Evolutionary conservation across 2,797 vertebrate species (phyloP).

Genomic region (Toxotes lorentzi): DNA sequence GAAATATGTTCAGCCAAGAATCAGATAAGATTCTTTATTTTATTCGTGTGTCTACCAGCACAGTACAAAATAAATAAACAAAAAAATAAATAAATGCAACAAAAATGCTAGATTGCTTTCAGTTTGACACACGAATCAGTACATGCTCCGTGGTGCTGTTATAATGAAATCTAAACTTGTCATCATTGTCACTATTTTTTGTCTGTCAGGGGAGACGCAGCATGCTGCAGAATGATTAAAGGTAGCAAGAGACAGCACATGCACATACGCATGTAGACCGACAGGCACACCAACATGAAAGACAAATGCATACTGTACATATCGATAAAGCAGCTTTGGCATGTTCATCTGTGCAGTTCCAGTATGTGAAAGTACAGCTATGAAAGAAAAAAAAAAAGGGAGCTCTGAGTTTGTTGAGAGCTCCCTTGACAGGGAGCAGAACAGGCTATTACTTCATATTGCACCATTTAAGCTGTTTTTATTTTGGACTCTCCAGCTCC

Average conservation of each 20-base stretch:
- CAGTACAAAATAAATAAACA: constrained; percentile 20
- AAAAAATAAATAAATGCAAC: not conserved
- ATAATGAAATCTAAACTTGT: constrained; percentile 52
- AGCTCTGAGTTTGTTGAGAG: constrained; percentile 66
- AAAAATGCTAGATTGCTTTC: constrained; percentile 51
- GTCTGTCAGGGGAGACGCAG: constrained; percentile 33
- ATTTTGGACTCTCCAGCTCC: constrained; percentile 75
- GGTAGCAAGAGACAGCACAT: not conserved
- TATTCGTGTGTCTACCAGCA: constrained; percentile 41
- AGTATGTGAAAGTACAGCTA: constrained; percentile 36
- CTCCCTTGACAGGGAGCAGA: constrained; percentile 75
- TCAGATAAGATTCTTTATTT: constrained; percentile 49
- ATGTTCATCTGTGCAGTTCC: constrained; percentile 46
- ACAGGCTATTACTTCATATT: constrained; percentile 82
- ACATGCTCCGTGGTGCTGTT: constrained; percentile 31
- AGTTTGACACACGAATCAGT: constrained; percentile 62
- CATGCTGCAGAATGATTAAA: constrained; percentile 53
- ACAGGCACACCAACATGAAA: constrained; percentile 30
- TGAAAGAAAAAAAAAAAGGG: constrained; percentile 31
- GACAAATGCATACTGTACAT: not conserved
- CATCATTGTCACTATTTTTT: constrained; percentile 37
- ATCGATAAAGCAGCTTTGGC: constrained; percentile 32
- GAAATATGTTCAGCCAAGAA: constrained; percentile 47
- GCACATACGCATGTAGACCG: constrained; percentile 1
- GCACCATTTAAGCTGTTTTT: constrained; percentile 83